A percentile compares a stretch with the other conserved stretches of the same genome.
These are phyloP conservation scores for Darevskia nairensis DNA, from an alignment of 2,797 vertebrate genomes.

Conservation along the genomic window DNA sequence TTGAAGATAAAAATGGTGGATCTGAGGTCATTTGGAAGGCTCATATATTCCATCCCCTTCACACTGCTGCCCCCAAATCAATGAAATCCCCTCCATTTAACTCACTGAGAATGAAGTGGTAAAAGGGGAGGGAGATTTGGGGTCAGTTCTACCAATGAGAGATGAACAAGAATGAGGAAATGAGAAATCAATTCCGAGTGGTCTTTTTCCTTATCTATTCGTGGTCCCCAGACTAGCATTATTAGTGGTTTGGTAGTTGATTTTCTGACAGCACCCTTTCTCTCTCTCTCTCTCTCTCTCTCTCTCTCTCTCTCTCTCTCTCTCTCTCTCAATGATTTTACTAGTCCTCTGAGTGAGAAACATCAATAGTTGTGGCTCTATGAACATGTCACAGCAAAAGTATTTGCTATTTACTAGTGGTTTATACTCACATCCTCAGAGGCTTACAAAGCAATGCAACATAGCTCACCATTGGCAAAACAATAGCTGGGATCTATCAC, in stretches of 20 bases:
- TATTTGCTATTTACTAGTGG: neutral
- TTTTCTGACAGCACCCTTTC: neutral
- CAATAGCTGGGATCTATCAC: neutral
- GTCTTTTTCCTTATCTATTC: neutral
- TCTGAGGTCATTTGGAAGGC: no score
- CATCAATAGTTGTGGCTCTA: neutral
- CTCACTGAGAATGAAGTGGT: neutral
- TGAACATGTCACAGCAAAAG: neutral
- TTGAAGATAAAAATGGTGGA: neutral
- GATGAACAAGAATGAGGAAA: neutral
- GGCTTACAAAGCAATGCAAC: neutral
- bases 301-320: no score
- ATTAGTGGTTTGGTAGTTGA: neutral
- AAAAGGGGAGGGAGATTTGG: neutral
- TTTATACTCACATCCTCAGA: neutral
- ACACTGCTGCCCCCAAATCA: neutral
- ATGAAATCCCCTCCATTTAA: neutral
- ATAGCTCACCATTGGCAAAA: neutral
- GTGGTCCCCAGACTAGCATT: neutral
- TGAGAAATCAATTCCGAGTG: neutral
- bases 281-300: no score
- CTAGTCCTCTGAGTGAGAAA: neutral
- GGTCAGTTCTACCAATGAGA: neutral
- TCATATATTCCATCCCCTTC: neutral
- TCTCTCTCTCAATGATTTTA: neutral